Base-by-base conservation (phyloP, 2,888 invertebrate species). In the Idaea biselata region DNA sequence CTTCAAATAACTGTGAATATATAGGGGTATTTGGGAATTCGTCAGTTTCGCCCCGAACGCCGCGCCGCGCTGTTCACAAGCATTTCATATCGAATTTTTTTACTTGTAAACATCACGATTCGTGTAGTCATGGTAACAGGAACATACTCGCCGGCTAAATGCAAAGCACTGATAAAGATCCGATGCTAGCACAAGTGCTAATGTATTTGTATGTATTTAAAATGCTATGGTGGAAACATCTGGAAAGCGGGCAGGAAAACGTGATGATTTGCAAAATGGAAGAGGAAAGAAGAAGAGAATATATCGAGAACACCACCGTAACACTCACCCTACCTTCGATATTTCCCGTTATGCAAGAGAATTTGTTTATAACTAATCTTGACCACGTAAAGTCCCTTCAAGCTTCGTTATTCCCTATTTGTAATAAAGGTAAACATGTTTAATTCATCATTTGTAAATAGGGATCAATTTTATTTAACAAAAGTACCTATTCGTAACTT, bases 351-450 rank as follows among this genome's bases (percentile, higher is more conserved):
- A 75, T 89, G 66, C 85, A 88, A 75, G 88, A 91, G 69, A 86
- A 88, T 78, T 77, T 89, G 61, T 80, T 91, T 67, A 81, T 90
- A 76, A 83, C 89, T 53, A 89, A 88, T 77, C 71, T 91, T 80
- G 89, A 93, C 71, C 93, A 91, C 83, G 95, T 96, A 55, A 94
- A 93, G 83, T 93, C 94, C 64, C 89, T 96, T 65, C 96, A 96
- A 83, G 94, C 95, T 59, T 91, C 94, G 60, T 86, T 96, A 63
- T 96, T 96, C 83, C 95, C 95, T 59, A 91, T 93, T 76, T 93
- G 87, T 74, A 88, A 84, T 70, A 93, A 87, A 93, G 93, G 93
- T 93, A 90, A 84, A 73, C 65, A 58, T 17, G 14, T 14, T 44
- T 44, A 44, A 44, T 14, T 44, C 7, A 7, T 7, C 14, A 44